Conservation (phyloP, 2,113 vertebrate genomes). For the Aegotheles bennettii region DNA sequence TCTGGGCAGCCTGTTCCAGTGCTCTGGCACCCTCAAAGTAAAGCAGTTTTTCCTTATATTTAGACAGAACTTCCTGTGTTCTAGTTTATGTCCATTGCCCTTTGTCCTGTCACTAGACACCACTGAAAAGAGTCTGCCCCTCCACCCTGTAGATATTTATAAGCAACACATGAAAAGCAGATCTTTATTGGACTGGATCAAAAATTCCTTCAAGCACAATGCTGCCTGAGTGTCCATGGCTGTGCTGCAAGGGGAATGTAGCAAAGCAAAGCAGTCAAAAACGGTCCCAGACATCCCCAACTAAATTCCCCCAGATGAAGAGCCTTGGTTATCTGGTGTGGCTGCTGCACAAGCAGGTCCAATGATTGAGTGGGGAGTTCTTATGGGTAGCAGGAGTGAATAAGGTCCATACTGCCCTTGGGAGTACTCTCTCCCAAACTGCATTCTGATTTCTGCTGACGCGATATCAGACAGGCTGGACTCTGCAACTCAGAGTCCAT, state of each 20-base stretch:
- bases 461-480: background rate
- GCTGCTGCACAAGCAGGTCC: background rate
- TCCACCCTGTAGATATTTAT: too few species aligned
- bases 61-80: too few species aligned
- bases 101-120: too few species aligned
- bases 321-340: accelerated
- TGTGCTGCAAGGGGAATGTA: background rate
- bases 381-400: background rate
- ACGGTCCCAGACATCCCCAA: too few species aligned
- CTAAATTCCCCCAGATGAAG: background rate
- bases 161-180: too few species aligned
- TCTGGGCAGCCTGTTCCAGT: too few species aligned
- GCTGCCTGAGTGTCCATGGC: accelerated
- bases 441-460: background rate
- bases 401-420: background rate
- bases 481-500: background rate
- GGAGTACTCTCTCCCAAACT: background rate
- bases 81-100: too few species aligned
- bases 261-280: background rate
- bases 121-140: too few species aligned
- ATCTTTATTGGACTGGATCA: background rate
- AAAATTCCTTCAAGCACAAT: background rate
- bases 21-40: too few species aligned
- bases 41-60: too few species aligned
- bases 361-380: background rate